phyloP scores from a whole-genome alignment of 2,888 invertebrate genomes.

The Drosophila tripunctata region DNA sequence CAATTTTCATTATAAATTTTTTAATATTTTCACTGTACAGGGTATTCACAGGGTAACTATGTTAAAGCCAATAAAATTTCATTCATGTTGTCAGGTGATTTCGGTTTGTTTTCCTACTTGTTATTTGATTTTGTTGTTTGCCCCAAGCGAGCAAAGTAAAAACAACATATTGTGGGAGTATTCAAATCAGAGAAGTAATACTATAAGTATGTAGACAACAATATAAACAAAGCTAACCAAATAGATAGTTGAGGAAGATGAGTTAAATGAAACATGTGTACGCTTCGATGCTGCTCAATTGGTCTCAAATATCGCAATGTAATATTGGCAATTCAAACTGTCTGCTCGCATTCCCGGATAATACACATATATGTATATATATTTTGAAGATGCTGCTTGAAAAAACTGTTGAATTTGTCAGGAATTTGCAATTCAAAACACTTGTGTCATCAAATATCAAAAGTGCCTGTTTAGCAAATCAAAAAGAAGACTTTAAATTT shows the following conservation, averaged over 20 bases:
- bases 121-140: conserved; percentile 9
- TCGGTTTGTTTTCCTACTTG: conserved; percentile 12
- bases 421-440: conserved; percentile 5
- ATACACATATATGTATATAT: neutral
- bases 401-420: neutral
- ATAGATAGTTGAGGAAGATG: neutral
- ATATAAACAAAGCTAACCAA: conserved; percentile 1
- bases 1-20: no score
- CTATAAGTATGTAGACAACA: neutral
- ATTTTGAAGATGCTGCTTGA: neutral
- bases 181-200: conserved; percentile 6
- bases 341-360: neutral
- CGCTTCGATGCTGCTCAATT: conserved; percentile 4
- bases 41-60: neutral
- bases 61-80: neutral
- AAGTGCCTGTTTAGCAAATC: conserved; percentile 3
- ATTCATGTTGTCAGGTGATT: neutral
- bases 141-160: conserved; percentile 6
- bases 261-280: conserved; percentile 6
- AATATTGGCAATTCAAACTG: conserved; percentile 24
- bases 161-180: conserved; percentile 10
- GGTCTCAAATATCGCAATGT: conserved; percentile 7
- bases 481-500: conserved; percentile 23
- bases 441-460: conserved; percentile 12
- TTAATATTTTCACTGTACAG: neutral